Evolutionary conservation across 2,797 vertebrate species (phyloP), one percentile per base, ranked within the genome.

Genomic region (Lophius americanus): DNA sequence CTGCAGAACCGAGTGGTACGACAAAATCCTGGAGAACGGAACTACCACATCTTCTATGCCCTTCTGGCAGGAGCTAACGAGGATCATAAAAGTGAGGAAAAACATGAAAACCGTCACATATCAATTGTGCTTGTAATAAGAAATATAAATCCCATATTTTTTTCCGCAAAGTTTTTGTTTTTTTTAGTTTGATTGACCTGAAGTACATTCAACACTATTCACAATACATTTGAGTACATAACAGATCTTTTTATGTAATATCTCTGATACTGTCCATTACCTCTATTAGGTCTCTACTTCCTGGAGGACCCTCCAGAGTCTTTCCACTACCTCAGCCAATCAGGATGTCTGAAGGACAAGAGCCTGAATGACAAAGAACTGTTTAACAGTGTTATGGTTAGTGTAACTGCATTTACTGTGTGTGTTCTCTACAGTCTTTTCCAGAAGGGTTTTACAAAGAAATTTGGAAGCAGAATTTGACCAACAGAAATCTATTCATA

Each of bases 1-100:
- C 84, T 88, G 56, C 87, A 98, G 96, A 98, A 96, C 70, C 95
- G 96, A 39, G 96, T 98, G 74, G 96, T 96, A 13, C 92, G 96
- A 70, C 96, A 98, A 90, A 97, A 96, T 81, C 96, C 95, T 0
- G 96, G 95, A 48, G 96, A 98, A 90, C 88, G 96, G 75, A 98
- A 96, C 88, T 98, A 96, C 85, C 96, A 98, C 89, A 96, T 98
- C 83, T 98, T 98, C 89, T 98, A 98, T 37, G 95, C 96, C 68
- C 87, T 98, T 62, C 90, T 97, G 73, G 94, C 95, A 35, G 96
- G 96, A 69, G 88, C 95, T 53, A 94, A 68, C 0, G 85, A 91
- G 75, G 94, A 95, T 36, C 91, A 95, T 62, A 96, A 94, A 94
- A 95, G 96, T 97, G 88, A 93, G 77, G 3, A 47, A 52, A 43